Evolutionary conservation across 2,113 vertebrate genomes (phyloP), one percentile per base, ranked within the genome.

Genomic region (Mustela lutreola): DNA sequence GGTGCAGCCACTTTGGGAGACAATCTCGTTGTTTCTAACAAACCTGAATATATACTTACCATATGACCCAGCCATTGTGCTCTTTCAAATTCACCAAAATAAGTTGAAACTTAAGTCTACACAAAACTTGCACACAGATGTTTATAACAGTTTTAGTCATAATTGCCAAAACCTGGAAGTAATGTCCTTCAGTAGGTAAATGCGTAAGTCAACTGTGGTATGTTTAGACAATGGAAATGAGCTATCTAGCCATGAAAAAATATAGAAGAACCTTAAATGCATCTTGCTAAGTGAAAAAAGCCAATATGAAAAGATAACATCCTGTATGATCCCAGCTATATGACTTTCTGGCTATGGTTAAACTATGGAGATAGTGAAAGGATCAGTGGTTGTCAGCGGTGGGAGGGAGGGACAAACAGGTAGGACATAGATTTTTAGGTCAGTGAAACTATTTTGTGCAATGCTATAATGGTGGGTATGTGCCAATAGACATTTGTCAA

Each of bases 1-100:
- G 71, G 39, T 67, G 39, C 11, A 67, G 45, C 33, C 50, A 89
- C 79, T 92, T 81, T 33, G 9, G 45, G 93, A 84, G 33, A 91
- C 15, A 78, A 19, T 73, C 70, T 73, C 62, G 39, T 60, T 39
- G 33, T 79, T 80, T 75, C 92, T 73, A 65, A 58, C 39, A 90
- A 90, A 89, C 65, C 80, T 65, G 63, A 73, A 58, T 33, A 85
- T 56, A 42, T 15, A 48, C 14, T 71, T 70, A 33, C 42, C 75
- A 65, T 87, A 87, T 18, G 15, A 70, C 58, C 31, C 62, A 80
- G 36, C 79, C 80, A 24, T 85, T 36, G 33, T 21, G 19, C 71
- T 90, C 36, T 80, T 93, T 89, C 63, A 48, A 85, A 45, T 75
- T 93, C 85, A 85, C 90, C 84, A 63, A 85, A 56, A 73, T 93